Conservation (phyloP, 2,113 vertebrate species). For the Microtus richardsoni region DNA sequence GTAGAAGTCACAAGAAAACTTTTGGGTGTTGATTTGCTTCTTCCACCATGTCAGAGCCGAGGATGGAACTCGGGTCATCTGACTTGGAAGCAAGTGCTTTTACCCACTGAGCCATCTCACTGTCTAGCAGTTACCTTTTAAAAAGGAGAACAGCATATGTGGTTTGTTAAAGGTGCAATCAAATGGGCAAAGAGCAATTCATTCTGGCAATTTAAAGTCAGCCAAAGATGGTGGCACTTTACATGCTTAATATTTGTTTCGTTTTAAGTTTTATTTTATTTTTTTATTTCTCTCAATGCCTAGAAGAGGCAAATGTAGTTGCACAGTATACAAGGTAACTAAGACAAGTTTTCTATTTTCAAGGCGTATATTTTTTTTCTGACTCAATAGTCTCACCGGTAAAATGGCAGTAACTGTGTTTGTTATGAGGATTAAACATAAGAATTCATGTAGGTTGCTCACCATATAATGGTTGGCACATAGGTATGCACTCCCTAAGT, state of each 20-base stretch:
- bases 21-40: neutral
- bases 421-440: constrained; percentile 48
- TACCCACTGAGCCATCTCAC: neutral
- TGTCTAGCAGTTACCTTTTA: constrained; percentile 23
- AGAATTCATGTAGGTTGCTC: constrained; percentile 22
- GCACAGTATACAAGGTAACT: neutral
- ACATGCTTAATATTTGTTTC: constrained; percentile 41
- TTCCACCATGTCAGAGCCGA: neutral
- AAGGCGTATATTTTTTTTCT: neutral
- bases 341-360: constrained; percentile 1
- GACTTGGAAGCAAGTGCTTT: neutral
- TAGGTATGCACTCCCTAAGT: neutral
- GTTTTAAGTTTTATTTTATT: constrained; percentile 49
- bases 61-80: neutral
- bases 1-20: neutral
- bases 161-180: constrained; percentile 38
- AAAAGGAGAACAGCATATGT: neutral
- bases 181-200: constrained; percentile 20
- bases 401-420: constrained; percentile 27
- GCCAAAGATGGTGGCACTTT: constrained; percentile 25
- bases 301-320: constrained; percentile 53
- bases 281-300: neutral
- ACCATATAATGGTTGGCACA: constrained; percentile 7
- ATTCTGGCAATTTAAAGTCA: constrained; percentile 24
- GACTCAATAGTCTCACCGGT: constrained; percentile 36